A percentile compares a stretch with the other conserved stretches of the same genome.
These are phyloP conservation scores for Nebria salina DNA, from an alignment of 2,888 invertebrate species.

Conservation along the genomic window DNA sequence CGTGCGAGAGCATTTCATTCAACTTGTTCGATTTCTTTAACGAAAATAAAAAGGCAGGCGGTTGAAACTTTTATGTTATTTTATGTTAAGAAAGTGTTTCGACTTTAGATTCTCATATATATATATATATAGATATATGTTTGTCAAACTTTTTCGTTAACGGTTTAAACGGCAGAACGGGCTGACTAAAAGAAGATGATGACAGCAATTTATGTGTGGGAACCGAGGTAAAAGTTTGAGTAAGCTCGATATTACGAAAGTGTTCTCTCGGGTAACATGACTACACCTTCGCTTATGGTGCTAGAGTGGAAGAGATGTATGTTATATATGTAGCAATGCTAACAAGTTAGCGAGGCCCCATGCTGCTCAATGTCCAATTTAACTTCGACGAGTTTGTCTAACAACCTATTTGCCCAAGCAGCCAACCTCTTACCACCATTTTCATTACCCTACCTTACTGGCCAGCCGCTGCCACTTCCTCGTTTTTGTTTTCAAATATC, in stretches of 20 bases:
- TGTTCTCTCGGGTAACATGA: constrained; percentile 50
- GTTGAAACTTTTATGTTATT: neutral
- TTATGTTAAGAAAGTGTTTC: neutral
- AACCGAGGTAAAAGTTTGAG: constrained; percentile 51
- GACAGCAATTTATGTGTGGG: constrained; percentile 51
- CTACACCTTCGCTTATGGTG: constrained; percentile 51
- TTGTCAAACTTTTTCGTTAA: constrained; percentile 31
- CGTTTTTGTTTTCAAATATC: constrained; percentile 14
- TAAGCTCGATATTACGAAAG: constrained; percentile 51
- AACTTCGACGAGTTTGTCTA: constrained; percentile 46
- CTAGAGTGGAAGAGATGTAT: constrained; percentile 45
- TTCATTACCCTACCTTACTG: constrained; percentile 30
- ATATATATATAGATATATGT: neutral
- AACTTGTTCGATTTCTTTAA: neutral
- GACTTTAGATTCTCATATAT: neutral
- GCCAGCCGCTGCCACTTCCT: constrained; percentile 2
- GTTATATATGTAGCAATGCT: constrained; percentile 40
- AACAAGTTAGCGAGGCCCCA: constrained; percentile 36
- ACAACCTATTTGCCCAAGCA: constrained; percentile 40
- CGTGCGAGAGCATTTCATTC: neutral
- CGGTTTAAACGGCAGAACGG: constrained; percentile 6
- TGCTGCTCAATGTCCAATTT: constrained; percentile 41
- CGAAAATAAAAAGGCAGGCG: neutral
- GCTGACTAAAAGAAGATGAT: constrained; percentile 36
- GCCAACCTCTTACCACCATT: constrained; percentile 30